These are phyloP conservation scores for Yponomeuta cagnagella DNA, from an alignment of 2,888 invertebrate genomes.

Conservation along the genomic window DNA sequence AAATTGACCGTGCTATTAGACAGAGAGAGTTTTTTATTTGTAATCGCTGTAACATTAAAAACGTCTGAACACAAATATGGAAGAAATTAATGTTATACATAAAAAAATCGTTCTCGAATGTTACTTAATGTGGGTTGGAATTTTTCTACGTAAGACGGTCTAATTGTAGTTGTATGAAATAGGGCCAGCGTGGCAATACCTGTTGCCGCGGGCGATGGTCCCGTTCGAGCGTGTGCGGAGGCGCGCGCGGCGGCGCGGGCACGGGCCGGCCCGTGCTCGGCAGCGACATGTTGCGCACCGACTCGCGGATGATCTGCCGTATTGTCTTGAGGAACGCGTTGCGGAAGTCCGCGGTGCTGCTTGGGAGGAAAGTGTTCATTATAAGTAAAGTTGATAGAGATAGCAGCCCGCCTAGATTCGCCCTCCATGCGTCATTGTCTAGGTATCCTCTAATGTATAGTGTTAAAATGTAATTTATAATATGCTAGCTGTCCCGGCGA, in stretches of 20 bases:
- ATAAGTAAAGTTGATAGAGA: background rate
- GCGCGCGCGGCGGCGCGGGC: constrained; percentile 38
- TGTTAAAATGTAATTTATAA: too few relatives aligned
- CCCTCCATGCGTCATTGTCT: background rate
- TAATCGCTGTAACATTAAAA: too few relatives aligned
- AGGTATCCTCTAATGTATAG: background rate
- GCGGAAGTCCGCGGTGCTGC: constrained; percentile 94
- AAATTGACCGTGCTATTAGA: too few relatives aligned
- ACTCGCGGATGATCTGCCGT: constrained; percentile 96
- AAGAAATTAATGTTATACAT: too few relatives aligned
- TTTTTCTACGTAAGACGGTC: too few relatives aligned
- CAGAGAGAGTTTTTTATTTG: too few relatives aligned
- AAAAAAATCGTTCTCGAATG: too few relatives aligned
- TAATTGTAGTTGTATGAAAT: too few relatives aligned
- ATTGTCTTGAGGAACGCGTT: constrained; percentile 98
- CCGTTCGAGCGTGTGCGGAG: constrained; percentile 75
- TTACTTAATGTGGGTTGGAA: too few relatives aligned
- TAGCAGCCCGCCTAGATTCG: background rate
- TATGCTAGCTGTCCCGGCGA: too few relatives aligned
- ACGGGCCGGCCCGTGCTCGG: constrained; percentile 82
- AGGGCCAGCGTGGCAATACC: constrained; percentile 36
- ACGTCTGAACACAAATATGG: too few relatives aligned
- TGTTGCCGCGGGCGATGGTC: constrained; percentile 78
- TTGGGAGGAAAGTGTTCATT: constrained; percentile 17
- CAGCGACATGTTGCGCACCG: constrained; percentile 97